A percentile compares a stretch with the other conserved stretches of the same genome.
Evolutionary conservation across 2,797 vertebrate species (phyloP).

Genomic region (Falco columbarius): DNA sequence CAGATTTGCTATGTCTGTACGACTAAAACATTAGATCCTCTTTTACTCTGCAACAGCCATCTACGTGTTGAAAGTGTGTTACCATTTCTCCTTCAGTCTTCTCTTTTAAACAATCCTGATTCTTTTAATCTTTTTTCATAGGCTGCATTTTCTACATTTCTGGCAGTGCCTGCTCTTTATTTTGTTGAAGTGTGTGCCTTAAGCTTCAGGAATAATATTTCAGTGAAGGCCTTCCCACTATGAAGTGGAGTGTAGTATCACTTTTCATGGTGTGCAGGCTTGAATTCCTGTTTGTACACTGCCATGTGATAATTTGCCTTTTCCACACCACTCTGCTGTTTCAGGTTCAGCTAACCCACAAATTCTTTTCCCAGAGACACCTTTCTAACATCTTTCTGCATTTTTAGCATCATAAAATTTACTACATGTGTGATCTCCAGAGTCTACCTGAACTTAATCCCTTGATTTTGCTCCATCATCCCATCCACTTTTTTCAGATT

Average conservation of each 20-base stretch:
- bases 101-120: background rate
- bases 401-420: background rate
- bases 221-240: background rate
- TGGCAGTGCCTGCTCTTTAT: background rate
- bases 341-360: background rate
- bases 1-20: background rate
- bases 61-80: background rate
- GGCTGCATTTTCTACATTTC: background rate
- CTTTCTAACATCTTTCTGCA: background rate
- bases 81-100: background rate
- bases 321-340: background rate
- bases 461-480: background rate
- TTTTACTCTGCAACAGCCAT: background rate
- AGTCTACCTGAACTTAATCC: background rate
- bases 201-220: background rate
- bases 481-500: background rate
- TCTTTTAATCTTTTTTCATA: background rate
- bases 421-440: background rate
- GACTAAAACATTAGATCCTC: background rate
- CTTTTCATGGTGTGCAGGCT: background rate
- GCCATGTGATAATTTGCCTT: background rate
- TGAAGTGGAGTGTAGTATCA: background rate
- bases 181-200: background rate
- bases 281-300: background rate
- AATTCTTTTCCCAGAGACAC: background rate